Evolutionary conservation across 2,888 invertebrate species (phyloP), one percentile per base, ranked within the genome.

Genomic region (Mythimna loreyi): DNA sequence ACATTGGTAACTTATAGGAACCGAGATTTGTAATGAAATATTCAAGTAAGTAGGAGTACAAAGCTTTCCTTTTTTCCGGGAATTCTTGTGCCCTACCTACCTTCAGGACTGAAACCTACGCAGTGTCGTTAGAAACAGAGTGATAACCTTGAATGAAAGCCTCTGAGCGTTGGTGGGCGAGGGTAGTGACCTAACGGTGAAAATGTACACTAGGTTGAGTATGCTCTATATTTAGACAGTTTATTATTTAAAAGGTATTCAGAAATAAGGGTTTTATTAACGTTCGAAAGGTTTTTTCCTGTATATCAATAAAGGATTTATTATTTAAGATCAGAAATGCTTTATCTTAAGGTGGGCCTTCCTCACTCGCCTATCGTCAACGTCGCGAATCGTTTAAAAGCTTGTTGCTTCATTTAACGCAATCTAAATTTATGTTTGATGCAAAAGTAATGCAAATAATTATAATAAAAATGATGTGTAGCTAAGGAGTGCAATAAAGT

Each of bases 181-280:
- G 73, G 76, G 30, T 33, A 73, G n/a, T 58, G 76, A 62, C 70
- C 76, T 62, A 56, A 11, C 21, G 7, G 25, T 11, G n/a, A 43
- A 58, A 33, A 45, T 56, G 30, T 57, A n/a, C 57, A 36, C 28
- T 49, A 62, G 13, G 33, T 30, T 40, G 30, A 47, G 23, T 30
- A 45, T 53, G 52, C 25, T 76, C 47, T 76, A 47, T 57, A 57
- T 62, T 67, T 59, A 55, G 19, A n/a, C 40, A 3, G 45, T 57
- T 40, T 63, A 45, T 69, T 57, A n/a, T 61, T 28, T 43, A 43
- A 36, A 71, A 21, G 40, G 56, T 33, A 30, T 28, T n/a, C 25
- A 43, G 40, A 19, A 50, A 13, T 28, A 23, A 11, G 16, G 30
- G 13, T 16, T 53, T 21, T 6, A n/a, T 28, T 53, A 45, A 40